Base-by-base conservation (phyloP, 1,140 invertebrate species). In the Drosophila rufa region DNA sequence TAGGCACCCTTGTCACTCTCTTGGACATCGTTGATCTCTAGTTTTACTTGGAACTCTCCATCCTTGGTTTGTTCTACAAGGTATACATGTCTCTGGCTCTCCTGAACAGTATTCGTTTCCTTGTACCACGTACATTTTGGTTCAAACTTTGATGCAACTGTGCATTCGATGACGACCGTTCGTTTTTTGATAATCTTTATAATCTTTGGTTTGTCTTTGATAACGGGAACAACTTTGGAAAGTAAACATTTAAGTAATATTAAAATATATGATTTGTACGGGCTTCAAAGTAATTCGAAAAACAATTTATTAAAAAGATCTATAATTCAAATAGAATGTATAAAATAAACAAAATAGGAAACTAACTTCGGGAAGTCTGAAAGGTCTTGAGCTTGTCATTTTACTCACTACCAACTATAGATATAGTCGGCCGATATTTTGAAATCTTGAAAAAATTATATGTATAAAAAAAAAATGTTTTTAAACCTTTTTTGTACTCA, bases 71-170 rank as follows among this genome's bases (percentile, higher is more conserved):
- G 73, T 56, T 92, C 75, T 0, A 92, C 79, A 0, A 80, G 40
- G 27, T 92, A 92, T 30, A 91, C 68, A 50, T 92, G 92, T 9
- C 92, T 82, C 53, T 82, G 75, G 43, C 96, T 96, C 92, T 98
- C 95, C 85, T 94, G 95, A 14, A 98, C 96, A 17, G 96, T 96
- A 67, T 94, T 95, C 11, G 94, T 94, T 93, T 98, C 97, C 92
- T 98, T 98, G 89, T 96, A 97, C 97, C 97, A 98, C 17, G 96
- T 97, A 83, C 97, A 97, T 70, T 97, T 95, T 8, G 98, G 98
- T 86, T 96, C 95, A 81, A 97, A 97, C 93, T 97, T 97, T 75
- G 97, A 98, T 82, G 96, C 95, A 38, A 98, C 97, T 91, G 95
- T 95, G 93, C 97, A 98, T 93, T 98, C 97, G 80, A 98, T 97